Evolutionary conservation across 2,797 vertebrate species (phyloP).

Genomic region (Mastacembelus armatus): DNA sequence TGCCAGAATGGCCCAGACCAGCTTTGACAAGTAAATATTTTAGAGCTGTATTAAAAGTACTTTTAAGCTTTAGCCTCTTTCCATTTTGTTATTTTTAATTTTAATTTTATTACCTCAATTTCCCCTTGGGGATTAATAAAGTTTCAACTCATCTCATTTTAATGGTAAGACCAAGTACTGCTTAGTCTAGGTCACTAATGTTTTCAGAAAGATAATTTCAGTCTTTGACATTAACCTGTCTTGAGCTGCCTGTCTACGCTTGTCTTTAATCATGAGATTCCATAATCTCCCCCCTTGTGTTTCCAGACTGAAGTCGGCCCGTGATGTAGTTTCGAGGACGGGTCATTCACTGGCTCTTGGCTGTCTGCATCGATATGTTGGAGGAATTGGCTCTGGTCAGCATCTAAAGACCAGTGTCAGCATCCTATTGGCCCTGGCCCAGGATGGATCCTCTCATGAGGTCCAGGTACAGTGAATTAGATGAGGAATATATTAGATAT

Average conservation of each 20-base stretch:
- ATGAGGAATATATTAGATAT: constrained; percentile 11
- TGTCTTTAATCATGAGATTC: constrained; percentile 24
- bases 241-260: constrained; percentile 10
- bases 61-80: rapidly evolving
- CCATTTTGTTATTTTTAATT: constrained; percentile 8
- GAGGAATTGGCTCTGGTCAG: constrained; percentile 97
- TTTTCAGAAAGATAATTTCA: constrained; percentile 4
- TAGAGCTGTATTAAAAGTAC: not conserved
- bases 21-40: constrained; percentile 95
- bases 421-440: constrained; percentile 96
- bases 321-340: constrained; percentile 98
- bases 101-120: too few relatives aligned
- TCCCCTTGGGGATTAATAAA: too few relatives aligned
- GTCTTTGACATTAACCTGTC: constrained; percentile 9
- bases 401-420: constrained; percentile 99
- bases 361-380: constrained; percentile 97
- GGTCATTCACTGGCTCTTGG: constrained; percentile 98
- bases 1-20: constrained; percentile 98
- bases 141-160: too few relatives aligned
- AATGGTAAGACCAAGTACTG: too few relatives aligned
- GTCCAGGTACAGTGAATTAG: constrained; percentile 89
- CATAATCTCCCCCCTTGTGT: constrained; percentile 4
- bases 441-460: constrained; percentile 97
- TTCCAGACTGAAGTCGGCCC: constrained; percentile 94
- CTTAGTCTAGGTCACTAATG: not conserved